These are phyloP conservation scores for Acanthurus lineatus DNA, from an alignment of 2,797 vertebrate species.

Conservation along the genomic window DNA sequence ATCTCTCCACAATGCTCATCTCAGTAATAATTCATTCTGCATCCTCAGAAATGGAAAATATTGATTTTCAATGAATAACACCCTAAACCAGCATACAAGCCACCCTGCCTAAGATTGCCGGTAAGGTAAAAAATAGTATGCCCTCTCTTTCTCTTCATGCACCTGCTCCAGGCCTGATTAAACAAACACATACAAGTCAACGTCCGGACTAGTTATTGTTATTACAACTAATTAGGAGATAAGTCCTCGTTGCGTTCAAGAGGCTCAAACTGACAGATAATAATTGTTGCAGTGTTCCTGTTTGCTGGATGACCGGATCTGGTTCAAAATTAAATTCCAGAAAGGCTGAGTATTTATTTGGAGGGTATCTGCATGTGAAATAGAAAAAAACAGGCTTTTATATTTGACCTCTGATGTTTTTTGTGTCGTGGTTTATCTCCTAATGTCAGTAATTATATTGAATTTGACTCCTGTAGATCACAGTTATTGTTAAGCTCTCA, in stretches of 20 bases:
- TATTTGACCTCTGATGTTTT: too few relatives aligned
- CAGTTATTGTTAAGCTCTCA: constrained; percentile 5
- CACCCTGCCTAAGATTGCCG: constrained; percentile 46
- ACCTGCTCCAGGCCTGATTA: constrained; percentile 45
- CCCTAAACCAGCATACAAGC: constrained; percentile 65
- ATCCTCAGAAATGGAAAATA: constrained; percentile 85
- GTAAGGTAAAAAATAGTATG: constrained; percentile 51
- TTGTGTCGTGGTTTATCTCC: background rate
- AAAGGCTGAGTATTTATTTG: constrained; percentile 54
- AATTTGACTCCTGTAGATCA: constrained; percentile 13
- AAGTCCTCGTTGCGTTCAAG: constrained; percentile 56
- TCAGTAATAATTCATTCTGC: constrained; percentile 82
- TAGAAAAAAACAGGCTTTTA: background rate
- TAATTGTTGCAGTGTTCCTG: constrained; percentile 55
- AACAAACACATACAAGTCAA: constrained; percentile 38
- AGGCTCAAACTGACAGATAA: constrained; percentile 65
- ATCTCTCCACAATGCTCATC: constrained; percentile 79
- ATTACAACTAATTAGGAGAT: constrained; percentile 74
- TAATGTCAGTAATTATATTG: constrained; percentile 21
- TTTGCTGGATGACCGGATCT: constrained; percentile 46
- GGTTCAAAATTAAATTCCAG: constrained; percentile 42
- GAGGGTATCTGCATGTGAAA: background rate
- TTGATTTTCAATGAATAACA: constrained; percentile 84
- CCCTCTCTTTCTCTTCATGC: constrained; percentile 19
- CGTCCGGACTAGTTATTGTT: constrained; percentile 49